phyloP scores from a whole-genome alignment of 2,888 invertebrate genomes.

The Oxystoma pomonae region DNA sequence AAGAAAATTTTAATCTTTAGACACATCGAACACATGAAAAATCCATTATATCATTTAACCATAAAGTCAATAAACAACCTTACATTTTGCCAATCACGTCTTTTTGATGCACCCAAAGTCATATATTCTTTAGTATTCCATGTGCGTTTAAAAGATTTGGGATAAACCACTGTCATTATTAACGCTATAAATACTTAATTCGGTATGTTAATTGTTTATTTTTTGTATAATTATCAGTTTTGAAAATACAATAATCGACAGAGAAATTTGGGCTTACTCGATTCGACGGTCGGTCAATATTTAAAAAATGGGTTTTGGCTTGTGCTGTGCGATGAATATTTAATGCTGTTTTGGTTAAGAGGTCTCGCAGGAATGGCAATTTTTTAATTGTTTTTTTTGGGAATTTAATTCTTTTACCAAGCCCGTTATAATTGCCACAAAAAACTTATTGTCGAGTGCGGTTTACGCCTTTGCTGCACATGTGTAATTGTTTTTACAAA shows the following conservation, averaged over 20 bases:
- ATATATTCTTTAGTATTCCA: slow-evolving; percentile 11
- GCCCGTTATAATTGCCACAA: neutral
- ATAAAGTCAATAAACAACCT: neutral
- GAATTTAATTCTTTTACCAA: neutral
- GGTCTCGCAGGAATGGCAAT: neutral
- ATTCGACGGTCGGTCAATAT: neutral
- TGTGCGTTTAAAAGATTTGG: slow-evolving; percentile 15
- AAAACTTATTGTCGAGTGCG: neutral
- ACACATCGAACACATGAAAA: neutral
- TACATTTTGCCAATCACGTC: neutral
- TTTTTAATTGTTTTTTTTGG: neutral
- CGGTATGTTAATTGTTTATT: slow-evolving; percentile 19
- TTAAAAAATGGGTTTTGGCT: neutral
- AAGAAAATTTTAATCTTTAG: neutral
- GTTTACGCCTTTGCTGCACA: neutral
- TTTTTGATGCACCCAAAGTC: neutral
- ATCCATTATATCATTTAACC: neutral
- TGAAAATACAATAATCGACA: neutral
- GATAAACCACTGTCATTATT: slow-evolving; percentile 17
- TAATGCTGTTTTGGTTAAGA: neutral
- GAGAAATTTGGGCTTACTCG: neutral
- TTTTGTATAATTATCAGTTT: neutral
- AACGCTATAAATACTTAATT: slow-evolving; percentile 11
- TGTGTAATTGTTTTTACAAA: neutral
- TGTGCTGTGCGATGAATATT: neutral